Percentiles rank a stretch among this genome's conserved stretches.
Evolutionary conservation across 2,797 vertebrate genomes (phyloP).

Genomic region (Benthosema pterotum): DNA sequence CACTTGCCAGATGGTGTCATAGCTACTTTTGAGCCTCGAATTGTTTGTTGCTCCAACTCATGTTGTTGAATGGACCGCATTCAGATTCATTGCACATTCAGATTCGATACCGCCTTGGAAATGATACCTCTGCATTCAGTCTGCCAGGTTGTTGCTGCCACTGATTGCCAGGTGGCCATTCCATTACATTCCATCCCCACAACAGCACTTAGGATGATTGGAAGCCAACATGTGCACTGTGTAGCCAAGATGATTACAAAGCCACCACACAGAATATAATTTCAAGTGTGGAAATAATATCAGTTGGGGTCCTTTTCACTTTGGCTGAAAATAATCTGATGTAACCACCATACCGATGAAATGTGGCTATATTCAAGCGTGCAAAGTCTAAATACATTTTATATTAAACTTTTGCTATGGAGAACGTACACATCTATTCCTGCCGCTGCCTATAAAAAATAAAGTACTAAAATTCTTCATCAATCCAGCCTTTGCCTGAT

Average conservation of each 20-base stretch:
- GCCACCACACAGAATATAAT: background rate
- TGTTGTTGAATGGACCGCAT: too few relatives aligned
- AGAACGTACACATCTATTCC: background rate
- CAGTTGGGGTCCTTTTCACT: background rate
- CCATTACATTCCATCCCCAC: too few relatives aligned
- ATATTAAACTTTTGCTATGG: background rate
- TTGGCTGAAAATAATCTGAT: background rate
- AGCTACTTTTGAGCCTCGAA: too few relatives aligned
- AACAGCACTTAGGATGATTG: background rate
- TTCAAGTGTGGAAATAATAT: background rate
- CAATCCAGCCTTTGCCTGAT: too few relatives aligned
- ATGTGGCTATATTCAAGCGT: background rate
- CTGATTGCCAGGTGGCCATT: background rate
- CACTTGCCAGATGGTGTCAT: too few relatives aligned
- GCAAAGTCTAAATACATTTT: background rate
- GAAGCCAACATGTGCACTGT: background rate
- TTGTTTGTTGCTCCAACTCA: too few relatives aligned
- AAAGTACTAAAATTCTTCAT: background rate
- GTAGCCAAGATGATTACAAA: background rate
- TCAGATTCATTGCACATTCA: too few relatives aligned
- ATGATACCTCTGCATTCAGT: too few relatives aligned
- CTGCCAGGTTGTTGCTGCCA: background rate
- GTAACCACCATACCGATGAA: background rate
- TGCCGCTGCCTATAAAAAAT: background rate
- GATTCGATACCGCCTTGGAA: too few relatives aligned